Conservation (phyloP, 2,888 invertebrate genomes). For the Erannis defoliaria region DNA sequence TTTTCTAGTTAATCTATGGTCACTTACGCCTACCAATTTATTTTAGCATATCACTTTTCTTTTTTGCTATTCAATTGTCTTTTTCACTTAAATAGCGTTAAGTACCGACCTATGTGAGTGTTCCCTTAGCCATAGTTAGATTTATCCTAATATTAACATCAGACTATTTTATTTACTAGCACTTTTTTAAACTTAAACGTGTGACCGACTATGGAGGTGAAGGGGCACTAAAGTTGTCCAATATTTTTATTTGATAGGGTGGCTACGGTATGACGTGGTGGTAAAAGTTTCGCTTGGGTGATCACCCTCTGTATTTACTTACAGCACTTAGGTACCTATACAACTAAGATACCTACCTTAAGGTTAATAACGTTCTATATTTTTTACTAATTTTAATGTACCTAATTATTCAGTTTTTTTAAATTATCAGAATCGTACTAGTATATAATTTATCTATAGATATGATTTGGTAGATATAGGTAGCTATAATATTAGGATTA, state of each 20-base stretch:
- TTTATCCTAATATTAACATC: background rate
- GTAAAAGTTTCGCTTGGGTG: slow-evolving; percentile 62
- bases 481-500: too few species aligned
- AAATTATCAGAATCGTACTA: too few species aligned
- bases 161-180: background rate
- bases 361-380: slow-evolving; percentile 50
- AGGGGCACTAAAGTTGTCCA: slow-evolving; percentile 40
- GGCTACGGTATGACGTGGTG: slow-evolving; percentile 32
- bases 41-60: background rate
- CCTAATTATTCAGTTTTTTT: too few species aligned
- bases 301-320: slow-evolving; percentile 60
- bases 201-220: slow-evolving; percentile 44
- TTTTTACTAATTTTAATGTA: slow-evolving; percentile 32
- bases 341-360: too few species aligned
- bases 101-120: background rate
- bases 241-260: slow-evolving; percentile 56
- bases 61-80: background rate
- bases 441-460: background rate
- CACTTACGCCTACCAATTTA: background rate
- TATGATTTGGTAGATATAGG: too few species aligned
- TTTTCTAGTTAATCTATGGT: background rate
- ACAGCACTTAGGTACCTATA: slow-evolving; percentile 34
- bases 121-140: background rate
- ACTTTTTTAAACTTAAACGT: slow-evolving; percentile 44
- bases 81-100: too few species aligned